phyloP scores from a whole-genome alignment of 2,797 vertebrate genomes.

The Netta rufina region DNA sequence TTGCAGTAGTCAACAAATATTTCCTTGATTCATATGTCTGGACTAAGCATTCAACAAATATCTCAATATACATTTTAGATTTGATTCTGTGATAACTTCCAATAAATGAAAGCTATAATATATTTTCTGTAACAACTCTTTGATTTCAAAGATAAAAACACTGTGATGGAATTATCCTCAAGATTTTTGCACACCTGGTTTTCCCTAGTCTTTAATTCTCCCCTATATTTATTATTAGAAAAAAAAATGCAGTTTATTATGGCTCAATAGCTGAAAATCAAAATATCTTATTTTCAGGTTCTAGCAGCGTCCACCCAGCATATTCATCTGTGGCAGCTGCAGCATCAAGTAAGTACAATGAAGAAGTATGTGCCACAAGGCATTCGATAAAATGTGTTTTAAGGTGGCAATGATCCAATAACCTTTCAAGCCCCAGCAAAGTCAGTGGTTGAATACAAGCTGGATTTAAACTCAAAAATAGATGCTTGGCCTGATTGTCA shows the following conservation, averaged over 20 bases:
- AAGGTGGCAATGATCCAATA: constrained; percentile 18
- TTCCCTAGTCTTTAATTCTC: not conserved
- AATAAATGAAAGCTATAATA: not conserved
- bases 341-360: constrained; percentile 86
- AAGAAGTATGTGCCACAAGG: not conserved
- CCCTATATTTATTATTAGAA: not conserved
- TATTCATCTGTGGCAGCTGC: constrained; percentile 83
- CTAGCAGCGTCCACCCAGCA: constrained; percentile 87
- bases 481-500: not conserved
- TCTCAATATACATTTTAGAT: not conserved
- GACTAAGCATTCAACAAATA: not conserved
- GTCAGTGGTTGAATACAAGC: not conserved
- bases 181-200: not conserved
- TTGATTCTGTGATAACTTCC: not conserved
- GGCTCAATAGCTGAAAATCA: not conserved
- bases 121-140: not conserved
- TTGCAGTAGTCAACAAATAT: not conserved
- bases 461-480: constrained; percentile 29
- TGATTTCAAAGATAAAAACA: constrained; percentile 2
- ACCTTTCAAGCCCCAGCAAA: constrained; percentile 45
- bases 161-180: not conserved
- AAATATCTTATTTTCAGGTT: constrained; percentile 68
- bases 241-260: not conserved
- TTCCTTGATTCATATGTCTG: not conserved
- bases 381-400: not conserved